phyloP scores from a whole-genome alignment of 2,888 invertebrate species.

The Trachelus tabidus region DNA sequence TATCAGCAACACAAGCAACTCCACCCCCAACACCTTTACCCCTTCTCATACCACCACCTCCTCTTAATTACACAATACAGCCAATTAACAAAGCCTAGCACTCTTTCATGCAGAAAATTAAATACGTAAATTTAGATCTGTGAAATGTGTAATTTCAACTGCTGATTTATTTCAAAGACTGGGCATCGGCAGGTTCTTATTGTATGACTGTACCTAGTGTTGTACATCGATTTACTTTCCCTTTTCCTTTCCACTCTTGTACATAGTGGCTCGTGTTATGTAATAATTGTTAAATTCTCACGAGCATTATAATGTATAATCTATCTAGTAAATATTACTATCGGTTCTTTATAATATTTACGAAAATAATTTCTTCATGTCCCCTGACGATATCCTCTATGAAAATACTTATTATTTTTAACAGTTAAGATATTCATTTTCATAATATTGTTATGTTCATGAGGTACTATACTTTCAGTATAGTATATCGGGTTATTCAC shows the following conservation, averaged over 20 bases:
- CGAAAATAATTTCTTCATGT: background rate
- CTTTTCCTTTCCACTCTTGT: background rate
- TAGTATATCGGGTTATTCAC: too few species aligned
- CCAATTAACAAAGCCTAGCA: slow-evolving; percentile 59
- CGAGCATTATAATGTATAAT: background rate
- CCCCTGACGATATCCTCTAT: background rate
- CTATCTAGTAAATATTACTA: background rate
- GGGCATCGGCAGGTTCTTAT: background rate
- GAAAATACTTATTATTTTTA: background rate
- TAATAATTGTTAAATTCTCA: background rate
- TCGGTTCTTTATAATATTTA: background rate
- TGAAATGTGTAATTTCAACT: background rate
- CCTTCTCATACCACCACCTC: slow-evolving; percentile 60
- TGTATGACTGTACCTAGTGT: background rate
- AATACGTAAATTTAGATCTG: background rate
- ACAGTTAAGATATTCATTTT: too few species aligned
- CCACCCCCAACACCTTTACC: slow-evolving; percentile 64
- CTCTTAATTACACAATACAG: slow-evolving; percentile 60
- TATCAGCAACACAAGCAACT: slow-evolving; percentile 37
- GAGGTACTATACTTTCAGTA: background rate
- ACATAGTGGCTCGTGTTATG: background rate
- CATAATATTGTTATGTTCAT: too few species aligned
- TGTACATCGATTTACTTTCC: background rate
- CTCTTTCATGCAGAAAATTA: background rate
- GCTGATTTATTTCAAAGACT: background rate